Percentiles rank a stretch among this genome's conserved stretches.
These are phyloP conservation scores for Pseudoatta argentina DNA, from an alignment of 1,140 invertebrate species.

Conservation along the genomic window DNA sequence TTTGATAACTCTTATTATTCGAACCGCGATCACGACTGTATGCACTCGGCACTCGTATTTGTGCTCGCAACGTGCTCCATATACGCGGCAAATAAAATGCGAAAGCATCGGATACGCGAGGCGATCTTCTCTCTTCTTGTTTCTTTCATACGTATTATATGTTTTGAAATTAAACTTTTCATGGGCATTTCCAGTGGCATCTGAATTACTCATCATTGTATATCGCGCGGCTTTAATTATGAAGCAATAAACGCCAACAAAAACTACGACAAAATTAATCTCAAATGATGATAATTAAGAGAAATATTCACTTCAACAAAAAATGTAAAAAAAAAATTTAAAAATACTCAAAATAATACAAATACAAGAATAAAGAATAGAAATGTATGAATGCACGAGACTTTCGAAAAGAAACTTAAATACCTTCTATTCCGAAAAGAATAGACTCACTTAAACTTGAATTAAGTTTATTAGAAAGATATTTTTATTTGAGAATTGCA, in stretches of 20 bases:
- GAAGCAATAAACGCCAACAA: not conserved
- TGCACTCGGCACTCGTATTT: not conserved
- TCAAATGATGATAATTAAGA: not conserved
- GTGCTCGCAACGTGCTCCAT: not conserved
- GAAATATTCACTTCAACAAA: not conserved
- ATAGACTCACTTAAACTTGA: not conserved
- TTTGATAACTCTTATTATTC: constrained; percentile 58
- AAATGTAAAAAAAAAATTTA: no score
- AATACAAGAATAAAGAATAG: not conserved
- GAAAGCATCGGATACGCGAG: not conserved
- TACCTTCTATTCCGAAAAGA: not conserved
- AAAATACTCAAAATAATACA: not conserved
- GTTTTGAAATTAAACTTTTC: constrained; percentile 13
- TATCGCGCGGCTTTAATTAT: not conserved
- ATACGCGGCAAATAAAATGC: constrained; percentile 37
- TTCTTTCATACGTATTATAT: not conserved
- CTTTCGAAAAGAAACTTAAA: not conserved
- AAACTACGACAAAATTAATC: constrained; percentile 4
- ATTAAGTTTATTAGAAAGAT: not conserved
- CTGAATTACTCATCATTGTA: constrained; percentile 24
- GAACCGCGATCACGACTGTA: not conserved
- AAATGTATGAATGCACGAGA: not conserved
- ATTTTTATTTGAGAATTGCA: not conserved
- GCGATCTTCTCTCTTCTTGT: not conserved
- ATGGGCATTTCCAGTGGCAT: not conserved